Evolutionary conservation across 2,113 vertebrate species (phyloP), one percentile per base, ranked within the genome.

Genomic region (Mungos mungo): DNA sequence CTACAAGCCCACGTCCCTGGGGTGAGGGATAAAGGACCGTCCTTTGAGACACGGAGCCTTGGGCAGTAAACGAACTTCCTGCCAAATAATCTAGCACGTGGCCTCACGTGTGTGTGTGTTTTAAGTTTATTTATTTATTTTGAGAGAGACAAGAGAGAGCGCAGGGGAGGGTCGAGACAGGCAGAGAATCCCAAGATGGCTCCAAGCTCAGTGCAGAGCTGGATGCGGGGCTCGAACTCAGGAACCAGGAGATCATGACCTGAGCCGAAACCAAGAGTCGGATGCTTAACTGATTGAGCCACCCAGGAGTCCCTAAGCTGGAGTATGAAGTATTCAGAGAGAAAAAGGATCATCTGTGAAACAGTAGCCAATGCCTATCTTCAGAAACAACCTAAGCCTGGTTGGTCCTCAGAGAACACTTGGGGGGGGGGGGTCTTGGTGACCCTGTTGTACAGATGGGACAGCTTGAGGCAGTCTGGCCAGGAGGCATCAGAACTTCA

Each of bases 21-120:
- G 52, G 29, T 8, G 1, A 79, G 47, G 41, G 16, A 7, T 9
- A 47, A 66, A 54, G 47, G 29, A 11, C 8, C 2, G 38, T 38
- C 68, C 21, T 19, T 27, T 0, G 3, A 90, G 29, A 33, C 38
- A 3, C 0, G 0, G 19, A 15, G 25, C 54, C 19, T 35, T 54
- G n/a, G 60, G 27, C 31, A 38, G 7, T 7, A 33, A n/a, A 12
- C 38, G 25, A 38, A 3, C 80, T 38, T 93, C 38, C 63, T 54
- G 50, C 3, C 27, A 19, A 27, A 5, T 23, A 29, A 92, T 5
- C 27, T 11, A 29, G 12, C 35, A 8, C 11, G 25, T 54, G 33
- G 27, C 74, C 74, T 91, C 41, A 5, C 23, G 45, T 47, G 45
- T 47, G 50, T 60, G 23, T 60, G 0, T 23, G 23, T 60, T 23